A percentile compares a stretch with the other conserved stretches of the same genome.
Conservation (phyloP, 23 tunicate species). For the Ascidia mentula region DNA sequence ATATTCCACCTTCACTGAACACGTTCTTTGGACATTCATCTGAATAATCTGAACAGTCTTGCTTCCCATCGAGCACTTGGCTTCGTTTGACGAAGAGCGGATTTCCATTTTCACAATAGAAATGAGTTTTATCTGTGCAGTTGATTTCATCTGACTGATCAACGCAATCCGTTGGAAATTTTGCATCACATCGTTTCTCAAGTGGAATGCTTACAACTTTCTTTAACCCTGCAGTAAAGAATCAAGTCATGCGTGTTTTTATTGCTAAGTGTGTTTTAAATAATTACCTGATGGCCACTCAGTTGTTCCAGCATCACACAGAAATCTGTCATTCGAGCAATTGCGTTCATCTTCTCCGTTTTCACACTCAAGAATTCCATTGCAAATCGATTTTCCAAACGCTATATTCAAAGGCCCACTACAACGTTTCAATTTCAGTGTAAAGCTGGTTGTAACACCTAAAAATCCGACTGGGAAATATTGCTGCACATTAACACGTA, state of each 20-base stretch:
- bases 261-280: too few species aligned
- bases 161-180: conserved; percentile 19
- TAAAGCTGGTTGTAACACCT: background rate
- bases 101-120: conserved; percentile 37
- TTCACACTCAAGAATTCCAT: conserved; percentile 37
- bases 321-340: conserved; percentile 19
- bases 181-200: conserved; percentile 23
- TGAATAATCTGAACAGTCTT: conserved; percentile 36
- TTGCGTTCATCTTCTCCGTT: conserved; percentile 24
- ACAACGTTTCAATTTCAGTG: background rate
- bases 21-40: conserved; percentile 44
- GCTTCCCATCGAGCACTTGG: conserved; percentile 38
- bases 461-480: background rate
- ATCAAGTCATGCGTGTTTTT: too few species aligned
- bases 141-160: conserved; percentile 39
- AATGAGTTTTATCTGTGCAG: conserved; percentile 39
- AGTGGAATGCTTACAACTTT: conserved; percentile 22
- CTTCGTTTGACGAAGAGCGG: conserved; percentile 33
- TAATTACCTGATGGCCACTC: conserved; percentile 6
- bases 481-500: too few species aligned
- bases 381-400: conserved; percentile 32
- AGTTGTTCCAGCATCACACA: conserved; percentile 30
- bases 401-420: background rate
- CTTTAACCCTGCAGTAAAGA: conserved; percentile 3
- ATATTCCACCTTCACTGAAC: conserved; percentile 23